These are phyloP conservation scores for Myiozetetes cayanensis DNA, from an alignment of 2,113 vertebrate genomes.

Conservation along the genomic window DNA sequence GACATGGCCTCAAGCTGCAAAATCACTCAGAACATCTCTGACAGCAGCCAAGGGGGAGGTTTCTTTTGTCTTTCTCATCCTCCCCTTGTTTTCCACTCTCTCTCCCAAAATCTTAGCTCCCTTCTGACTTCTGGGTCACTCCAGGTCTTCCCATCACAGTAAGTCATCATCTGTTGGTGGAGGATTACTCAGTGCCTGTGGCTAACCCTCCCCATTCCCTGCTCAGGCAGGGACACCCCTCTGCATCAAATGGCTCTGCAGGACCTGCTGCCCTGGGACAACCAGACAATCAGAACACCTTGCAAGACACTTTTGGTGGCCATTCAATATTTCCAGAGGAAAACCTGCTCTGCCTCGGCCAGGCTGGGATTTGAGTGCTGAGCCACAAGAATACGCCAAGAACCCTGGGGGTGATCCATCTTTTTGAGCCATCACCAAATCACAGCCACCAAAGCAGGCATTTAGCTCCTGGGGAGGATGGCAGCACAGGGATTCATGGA, in stretches of 20 bases:
- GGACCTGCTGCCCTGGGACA: not conserved
- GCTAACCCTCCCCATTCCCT: not conserved
- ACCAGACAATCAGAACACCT: not conserved
- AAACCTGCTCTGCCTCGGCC: not conserved
- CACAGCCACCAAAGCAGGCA: not conserved
- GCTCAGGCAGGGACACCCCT: not conserved
- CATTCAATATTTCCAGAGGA: not conserved
- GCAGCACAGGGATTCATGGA: not conserved
- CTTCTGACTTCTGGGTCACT: not conserved
- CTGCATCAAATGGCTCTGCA: not conserved
- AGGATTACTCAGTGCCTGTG: not conserved
- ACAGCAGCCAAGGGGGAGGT: not conserved
- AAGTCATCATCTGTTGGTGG: not conserved
- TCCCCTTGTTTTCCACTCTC: not conserved
- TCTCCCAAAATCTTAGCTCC: not conserved
- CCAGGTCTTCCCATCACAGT: not conserved
- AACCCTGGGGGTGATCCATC: not conserved
- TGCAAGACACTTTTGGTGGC: not conserved
- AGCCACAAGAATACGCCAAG: not conserved
- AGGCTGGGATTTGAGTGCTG: not conserved
- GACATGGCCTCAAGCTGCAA: not conserved
- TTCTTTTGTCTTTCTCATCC: not conserved
- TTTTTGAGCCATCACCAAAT: not conserved
- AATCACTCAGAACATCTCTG: not conserved
- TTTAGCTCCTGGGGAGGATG: rapidly evolving